Base-by-base conservation (phyloP, 2,888 invertebrate genomes). In the Rhodophaea formosa region DNA sequence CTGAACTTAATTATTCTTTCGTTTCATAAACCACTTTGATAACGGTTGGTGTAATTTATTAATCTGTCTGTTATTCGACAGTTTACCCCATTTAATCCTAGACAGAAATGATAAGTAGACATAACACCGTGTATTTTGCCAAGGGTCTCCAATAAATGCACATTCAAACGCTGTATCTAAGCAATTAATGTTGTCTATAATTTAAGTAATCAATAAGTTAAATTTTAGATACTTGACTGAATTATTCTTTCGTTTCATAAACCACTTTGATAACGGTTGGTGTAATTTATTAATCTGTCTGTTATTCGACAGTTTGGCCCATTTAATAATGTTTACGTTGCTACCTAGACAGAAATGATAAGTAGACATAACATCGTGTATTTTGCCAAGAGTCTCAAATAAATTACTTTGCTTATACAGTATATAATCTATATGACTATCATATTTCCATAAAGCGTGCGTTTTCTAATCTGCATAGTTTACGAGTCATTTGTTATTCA, bases 321-420 rank as follows among this genome's bases (percentile, higher is more conserved):
- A 35, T 55, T 54, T 17, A 51, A 35, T 35, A 51, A 51, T 35
- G 16, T 51, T 51, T 51, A 51, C 30, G 10, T 49, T 32, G 30
- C 30, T 49, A 49, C 17, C 45, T 16, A 45, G 45, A 45, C 45
- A 17, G 16, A 8, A 16, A 45, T 17, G 45, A 45, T 45, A 45
- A 45, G 15, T 44, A 44, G 23, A 29, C 53, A 53, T 17, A 45
- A 45, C 45, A 53, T 53, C 46, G 60, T 61, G 54, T 61, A 62
- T 39, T 39, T 39, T 39, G 39, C 39, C 39, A n/a, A 39, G n/a
- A 1, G 39, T 39, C 39, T 39, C 12, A 10, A 12, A 46, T 45
- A 45, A 23, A 45, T 45, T 45, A 45, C 23, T 17, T 45, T 46
- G 46, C 17, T 46, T 46, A 17, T 29, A 29, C 14, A n/a, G 15